These are phyloP conservation scores for Hystrix cristata DNA, from an alignment of 2,113 vertebrate genomes.

Conservation along the genomic window DNA sequence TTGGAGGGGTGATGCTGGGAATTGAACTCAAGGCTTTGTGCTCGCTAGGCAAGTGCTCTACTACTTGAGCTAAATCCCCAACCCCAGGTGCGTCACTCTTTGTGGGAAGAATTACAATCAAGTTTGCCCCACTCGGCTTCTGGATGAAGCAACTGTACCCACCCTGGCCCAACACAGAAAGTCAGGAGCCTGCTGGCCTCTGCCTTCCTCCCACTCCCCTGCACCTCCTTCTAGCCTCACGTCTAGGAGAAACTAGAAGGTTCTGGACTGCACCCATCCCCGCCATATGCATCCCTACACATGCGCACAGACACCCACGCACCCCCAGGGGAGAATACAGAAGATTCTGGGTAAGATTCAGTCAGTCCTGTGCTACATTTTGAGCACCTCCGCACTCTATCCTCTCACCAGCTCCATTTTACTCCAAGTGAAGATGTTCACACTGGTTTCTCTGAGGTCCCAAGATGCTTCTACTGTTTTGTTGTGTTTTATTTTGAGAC, in stretches of 20 bases:
- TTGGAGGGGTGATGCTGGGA: no score
- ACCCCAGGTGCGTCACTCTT: neutral
- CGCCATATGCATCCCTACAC: neutral
- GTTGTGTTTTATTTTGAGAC: neutral
- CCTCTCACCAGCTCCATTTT: neutral
- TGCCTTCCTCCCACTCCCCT: neutral
- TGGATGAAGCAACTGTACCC: constrained; percentile 50
- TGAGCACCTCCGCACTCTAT: neutral
- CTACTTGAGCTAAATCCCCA: no score
- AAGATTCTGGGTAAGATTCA: neutral
- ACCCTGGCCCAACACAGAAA: constrained; percentile 43
- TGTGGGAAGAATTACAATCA: constrained; percentile 64
- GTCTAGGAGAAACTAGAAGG: neutral
- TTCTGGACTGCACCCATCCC: neutral
- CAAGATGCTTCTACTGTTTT: neutral
- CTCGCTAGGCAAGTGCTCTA: no score
- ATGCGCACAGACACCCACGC: neutral
- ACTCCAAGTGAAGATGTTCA: neutral
- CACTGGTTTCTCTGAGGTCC: neutral
- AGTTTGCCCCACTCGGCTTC: constrained; percentile 57
- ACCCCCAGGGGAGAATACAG: neutral
- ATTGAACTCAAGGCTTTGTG: no score
- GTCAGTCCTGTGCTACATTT: neutral
- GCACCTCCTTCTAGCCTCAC: neutral
- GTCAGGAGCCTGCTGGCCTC: neutral